Conservation (phyloP, 2,113 vertebrate species). For the Emydocephalus ijimae region DNA sequence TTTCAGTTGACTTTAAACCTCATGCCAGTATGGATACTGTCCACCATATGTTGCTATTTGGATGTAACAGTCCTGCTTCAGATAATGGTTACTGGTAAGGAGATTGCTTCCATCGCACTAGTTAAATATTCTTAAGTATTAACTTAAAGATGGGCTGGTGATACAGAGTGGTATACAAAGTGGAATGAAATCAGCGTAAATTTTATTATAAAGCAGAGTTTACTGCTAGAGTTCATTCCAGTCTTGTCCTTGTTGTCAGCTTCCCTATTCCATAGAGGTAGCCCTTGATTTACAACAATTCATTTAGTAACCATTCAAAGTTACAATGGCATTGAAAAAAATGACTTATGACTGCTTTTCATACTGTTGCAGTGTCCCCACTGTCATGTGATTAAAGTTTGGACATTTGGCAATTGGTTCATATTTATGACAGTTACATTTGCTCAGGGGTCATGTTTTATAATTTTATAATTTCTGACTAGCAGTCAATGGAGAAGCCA, state of each 20-base stretch:
- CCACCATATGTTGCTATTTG: constrained; percentile 95
- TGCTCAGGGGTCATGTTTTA: not conserved
- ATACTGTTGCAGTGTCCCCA: not conserved
- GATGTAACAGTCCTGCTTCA: constrained; percentile 86
- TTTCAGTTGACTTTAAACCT: constrained; percentile 93
- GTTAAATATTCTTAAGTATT: not conserved
- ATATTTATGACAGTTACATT: not conserved
- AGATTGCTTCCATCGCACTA: not conserved
- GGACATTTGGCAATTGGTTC: not conserved
- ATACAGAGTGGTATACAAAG: not conserved
- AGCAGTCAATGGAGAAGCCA: not conserved
- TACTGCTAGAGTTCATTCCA: not conserved
- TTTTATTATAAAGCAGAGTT: not conserved
- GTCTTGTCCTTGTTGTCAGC: not conserved
- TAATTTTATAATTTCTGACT: not conserved
- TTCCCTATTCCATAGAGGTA: not conserved
- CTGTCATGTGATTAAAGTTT: not conserved
- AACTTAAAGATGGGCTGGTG: not conserved
- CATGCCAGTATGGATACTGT: constrained; percentile 93
- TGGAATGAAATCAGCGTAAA: not conserved
- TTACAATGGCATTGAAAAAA: not conserved
- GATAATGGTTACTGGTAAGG: constrained; percentile 86
- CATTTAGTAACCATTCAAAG: not conserved
- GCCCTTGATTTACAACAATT: not conserved
- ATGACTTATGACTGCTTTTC: not conserved